phyloP scores from a whole-genome alignment of 2,113 vertebrate species.

The Lipophrys pholis region DNA sequence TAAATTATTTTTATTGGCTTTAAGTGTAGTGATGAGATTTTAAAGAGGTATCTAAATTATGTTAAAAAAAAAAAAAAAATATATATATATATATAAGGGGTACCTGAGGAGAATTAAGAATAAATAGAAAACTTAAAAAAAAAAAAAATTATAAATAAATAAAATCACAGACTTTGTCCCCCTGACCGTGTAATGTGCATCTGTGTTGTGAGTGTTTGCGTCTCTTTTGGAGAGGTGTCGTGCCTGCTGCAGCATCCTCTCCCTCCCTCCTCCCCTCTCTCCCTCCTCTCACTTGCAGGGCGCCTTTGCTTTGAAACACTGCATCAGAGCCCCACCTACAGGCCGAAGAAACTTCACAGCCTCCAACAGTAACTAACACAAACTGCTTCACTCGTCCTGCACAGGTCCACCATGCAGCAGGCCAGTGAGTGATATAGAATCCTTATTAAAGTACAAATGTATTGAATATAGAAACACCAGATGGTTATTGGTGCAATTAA shows the following conservation, averaged over 20 bases:
- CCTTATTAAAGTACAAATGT: no score
- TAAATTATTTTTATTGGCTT: not conserved
- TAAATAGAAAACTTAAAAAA: no score
- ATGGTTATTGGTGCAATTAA: no score
- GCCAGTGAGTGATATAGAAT: no score
- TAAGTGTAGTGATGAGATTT: not conserved
- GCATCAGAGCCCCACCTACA: conserved; percentile 86
- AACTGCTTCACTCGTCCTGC: conserved; percentile 1
- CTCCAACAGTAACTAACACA: conserved; percentile 16
- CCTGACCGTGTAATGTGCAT: no score
- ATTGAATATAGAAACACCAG: no score
- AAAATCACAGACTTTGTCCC: no score
- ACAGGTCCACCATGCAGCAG: not conserved
- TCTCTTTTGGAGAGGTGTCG: conserved; percentile 5
- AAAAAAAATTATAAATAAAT: no score
- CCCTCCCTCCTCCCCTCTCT: conserved; percentile 1
- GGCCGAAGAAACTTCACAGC: conserved; percentile 61
- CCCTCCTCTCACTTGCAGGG: conserved; percentile 12
- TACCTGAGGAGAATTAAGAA: no score
- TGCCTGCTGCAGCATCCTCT: conserved; percentile 54
- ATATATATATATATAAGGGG: no score
- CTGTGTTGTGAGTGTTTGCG: not conserved
- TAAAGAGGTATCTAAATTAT: not conserved
- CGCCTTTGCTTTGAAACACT: conserved; percentile 74
- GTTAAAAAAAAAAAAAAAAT: not conserved